phyloP scores from a whole-genome alignment of 2,888 invertebrate genomes.

The Sipunculus nudus region DNA sequence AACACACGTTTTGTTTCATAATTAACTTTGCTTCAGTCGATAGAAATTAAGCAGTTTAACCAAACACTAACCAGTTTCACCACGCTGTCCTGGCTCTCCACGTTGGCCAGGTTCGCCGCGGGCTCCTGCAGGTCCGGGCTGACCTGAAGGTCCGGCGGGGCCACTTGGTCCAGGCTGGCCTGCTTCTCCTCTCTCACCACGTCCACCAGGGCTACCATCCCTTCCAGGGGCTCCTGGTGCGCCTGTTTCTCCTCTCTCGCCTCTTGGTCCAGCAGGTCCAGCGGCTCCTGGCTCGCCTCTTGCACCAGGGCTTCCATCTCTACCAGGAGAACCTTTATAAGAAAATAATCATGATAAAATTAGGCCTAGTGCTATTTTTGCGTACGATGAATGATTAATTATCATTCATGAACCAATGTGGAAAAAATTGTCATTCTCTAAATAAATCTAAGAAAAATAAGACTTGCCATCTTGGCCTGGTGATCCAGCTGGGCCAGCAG shows the following conservation, averaged over 20 bases:
- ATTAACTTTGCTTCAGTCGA: too few relatives aligned
- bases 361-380: too few relatives aligned
- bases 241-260: conserved; percentile 5
- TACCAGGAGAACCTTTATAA: conserved; percentile 3
- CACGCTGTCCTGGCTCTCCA: conserved; percentile 22
- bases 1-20: too few relatives aligned
- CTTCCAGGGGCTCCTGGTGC: conserved; percentile 1
- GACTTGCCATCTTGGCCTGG: too few relatives aligned
- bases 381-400: too few relatives aligned
- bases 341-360: too few relatives aligned
- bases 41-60: conserved; percentile 5
- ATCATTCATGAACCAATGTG: too few relatives aligned
- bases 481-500: conserved; percentile 2
- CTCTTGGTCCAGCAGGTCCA: conserved; percentile 17
- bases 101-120: conserved; percentile 15
- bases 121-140: conserved; percentile 12
- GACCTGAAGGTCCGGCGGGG: not conserved
- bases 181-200: conserved; percentile 1
- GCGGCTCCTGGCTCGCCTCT: conserved; percentile 6
- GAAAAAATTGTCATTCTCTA: too few relatives aligned
- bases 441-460: too few relatives aligned
- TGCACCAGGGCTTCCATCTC: not conserved
- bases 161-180: conserved; percentile 14
- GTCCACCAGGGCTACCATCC: conserved; percentile 13
- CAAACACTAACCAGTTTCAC: conserved; percentile 20